Conservation (phyloP, 2,113 vertebrate genomes). For the Phylloscopus trochilus region DNA sequence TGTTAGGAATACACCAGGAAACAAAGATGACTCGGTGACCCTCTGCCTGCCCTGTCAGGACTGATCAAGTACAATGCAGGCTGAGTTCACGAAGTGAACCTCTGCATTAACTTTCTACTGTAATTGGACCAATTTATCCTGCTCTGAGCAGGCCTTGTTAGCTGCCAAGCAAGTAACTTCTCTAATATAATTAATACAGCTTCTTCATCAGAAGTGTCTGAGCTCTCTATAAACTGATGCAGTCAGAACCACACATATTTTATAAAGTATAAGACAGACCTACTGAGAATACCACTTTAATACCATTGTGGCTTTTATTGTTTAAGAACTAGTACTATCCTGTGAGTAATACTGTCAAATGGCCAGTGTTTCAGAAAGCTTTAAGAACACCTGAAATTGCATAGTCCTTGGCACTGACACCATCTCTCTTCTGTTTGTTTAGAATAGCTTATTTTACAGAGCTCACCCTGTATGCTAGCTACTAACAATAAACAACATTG, state of each 20-base stretch:
- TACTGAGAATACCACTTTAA: background rate
- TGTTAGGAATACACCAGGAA: background rate
- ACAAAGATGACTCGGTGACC: background rate
- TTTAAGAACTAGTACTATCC: background rate
- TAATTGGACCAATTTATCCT: background rate
- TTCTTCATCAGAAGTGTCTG: background rate
- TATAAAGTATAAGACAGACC: background rate
- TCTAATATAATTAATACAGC: background rate
- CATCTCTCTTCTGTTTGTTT: background rate
- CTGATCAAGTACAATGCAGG: background rate
- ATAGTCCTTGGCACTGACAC: background rate
- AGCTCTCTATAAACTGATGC: background rate
- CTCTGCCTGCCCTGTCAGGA: rapidly evolving
- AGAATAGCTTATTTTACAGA: background rate
- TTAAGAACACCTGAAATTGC: background rate
- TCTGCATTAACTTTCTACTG: background rate
- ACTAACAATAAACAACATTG: background rate
- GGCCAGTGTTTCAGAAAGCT: background rate
- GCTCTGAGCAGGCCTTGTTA: background rate
- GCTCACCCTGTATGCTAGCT: background rate
- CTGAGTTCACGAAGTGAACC: background rate
- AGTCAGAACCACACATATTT: rapidly evolving
- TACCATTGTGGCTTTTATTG: background rate
- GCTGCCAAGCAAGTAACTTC: background rate
- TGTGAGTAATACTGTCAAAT: background rate